Base-by-base conservation (phyloP, 2,113 vertebrate species). In the Paradoxurus hermaphroditus region DNA sequence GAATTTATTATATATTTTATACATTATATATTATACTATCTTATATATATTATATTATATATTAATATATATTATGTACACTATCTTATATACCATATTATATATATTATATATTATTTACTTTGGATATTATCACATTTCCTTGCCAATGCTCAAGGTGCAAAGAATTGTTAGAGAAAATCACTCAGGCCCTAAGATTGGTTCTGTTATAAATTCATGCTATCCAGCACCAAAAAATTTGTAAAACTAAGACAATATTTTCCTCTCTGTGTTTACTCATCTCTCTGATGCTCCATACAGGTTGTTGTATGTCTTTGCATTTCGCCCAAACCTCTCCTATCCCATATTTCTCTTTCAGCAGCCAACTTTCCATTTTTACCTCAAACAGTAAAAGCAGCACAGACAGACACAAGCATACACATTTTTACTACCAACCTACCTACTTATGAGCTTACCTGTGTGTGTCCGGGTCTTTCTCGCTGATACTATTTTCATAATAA, bases 271-370 rank as follows among this genome's bases (percentile, higher is more conserved):
- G 11, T 89, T 77, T 63, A 44, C 1, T 68, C 27, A 31, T 51
- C 12, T 46, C 3, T 36, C 7, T 4, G 0, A 36, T 7, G 0
- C 3, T 65, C 46, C 13, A 15, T n/a, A 39, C 0, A 51, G 3
- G 9, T 91, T 65, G 46, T 79, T n/a, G 13, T 5, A 31, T 10
- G 5, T n/a, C 46, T 79, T 56, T 14, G 79, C 19, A 18, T 78
- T 46, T 87, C 18, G 34, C 29, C 0, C 0, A 79, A 75, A 41
- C 10, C 1, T 56, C 18, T 46, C 18, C 8, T 53, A 21, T 4
- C 0, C 1, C 1, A 39, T n/a, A 51, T 36, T 93, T 83, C 12
- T 21, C 13, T 73, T 59, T 83, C 6, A 68, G 34, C 9, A 84
- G 6, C 3, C 19, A 44, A 25, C 5, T 91, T 5, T 78, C 1